phyloP scores from a whole-genome alignment of 2,797 vertebrate genomes.

The Tenualosa thibaudeaui region DNA sequence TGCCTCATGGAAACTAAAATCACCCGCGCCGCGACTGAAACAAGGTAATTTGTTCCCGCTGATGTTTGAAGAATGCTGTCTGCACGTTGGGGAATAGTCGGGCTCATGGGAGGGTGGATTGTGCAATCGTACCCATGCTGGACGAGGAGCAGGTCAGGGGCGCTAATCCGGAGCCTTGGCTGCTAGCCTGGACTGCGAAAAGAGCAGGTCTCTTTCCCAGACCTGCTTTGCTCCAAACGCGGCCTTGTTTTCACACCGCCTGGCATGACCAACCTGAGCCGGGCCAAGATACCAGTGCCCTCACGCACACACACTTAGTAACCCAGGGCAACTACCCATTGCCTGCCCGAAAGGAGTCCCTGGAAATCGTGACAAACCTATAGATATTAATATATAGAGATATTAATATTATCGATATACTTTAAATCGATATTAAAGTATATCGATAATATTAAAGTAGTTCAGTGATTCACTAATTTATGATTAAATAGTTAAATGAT shows the following conservation, averaged over 20 bases:
- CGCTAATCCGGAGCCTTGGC: constrained; percentile 64
- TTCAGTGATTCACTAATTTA: background rate
- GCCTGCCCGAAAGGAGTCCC: background rate
- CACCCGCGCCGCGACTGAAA: constrained; percentile 20
- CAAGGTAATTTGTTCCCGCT: constrained; percentile 44
- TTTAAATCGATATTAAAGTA: too few relatives aligned
- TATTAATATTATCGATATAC: too few relatives aligned
- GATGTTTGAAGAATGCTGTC: constrained; percentile 33
- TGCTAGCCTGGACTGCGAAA: constrained; percentile 58
- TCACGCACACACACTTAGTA: background rate
- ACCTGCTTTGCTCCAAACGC: constrained; percentile 60
- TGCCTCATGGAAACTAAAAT: background rate
- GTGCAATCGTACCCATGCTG: constrained; percentile 53
- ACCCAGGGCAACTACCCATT: background rate
- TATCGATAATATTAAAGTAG: too few relatives aligned
- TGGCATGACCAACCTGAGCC: constrained; percentile 13
- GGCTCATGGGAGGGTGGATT: constrained; percentile 40
- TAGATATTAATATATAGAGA: too few relatives aligned
- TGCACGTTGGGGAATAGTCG: constrained; percentile 29
- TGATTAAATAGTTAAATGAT: background rate
- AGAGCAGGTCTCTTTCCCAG: constrained; percentile 56
- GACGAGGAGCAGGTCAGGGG: constrained; percentile 51
- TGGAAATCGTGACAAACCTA: background rate
- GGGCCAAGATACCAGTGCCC: background rate
- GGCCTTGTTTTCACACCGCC: constrained; percentile 59